Evolutionary conservation across 2,113 vertebrate genomes (phyloP).

Genomic region (Donacobius atricapilla): DNA sequence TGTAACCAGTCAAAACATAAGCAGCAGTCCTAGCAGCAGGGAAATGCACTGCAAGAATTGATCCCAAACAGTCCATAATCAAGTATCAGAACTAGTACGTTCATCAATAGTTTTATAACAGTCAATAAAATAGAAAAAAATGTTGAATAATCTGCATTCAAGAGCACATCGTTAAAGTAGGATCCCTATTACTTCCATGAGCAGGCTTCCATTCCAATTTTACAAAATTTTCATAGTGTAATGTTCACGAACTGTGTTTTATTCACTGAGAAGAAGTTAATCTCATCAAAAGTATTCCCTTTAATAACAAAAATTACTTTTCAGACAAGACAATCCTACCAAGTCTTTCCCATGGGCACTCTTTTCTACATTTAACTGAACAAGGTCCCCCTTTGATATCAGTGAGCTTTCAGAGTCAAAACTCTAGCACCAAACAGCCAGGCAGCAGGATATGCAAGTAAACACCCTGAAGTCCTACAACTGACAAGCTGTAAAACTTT

Average conservation of each 20-base stretch:
- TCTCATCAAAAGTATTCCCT: neutral
- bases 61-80: neutral
- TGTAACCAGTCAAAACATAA: neutral
- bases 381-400: neutral
- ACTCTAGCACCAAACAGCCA: neutral
- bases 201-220: neutral
- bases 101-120: neutral
- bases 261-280: neutral
- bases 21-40: neutral
- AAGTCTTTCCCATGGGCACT: neutral
- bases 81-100: neutral
- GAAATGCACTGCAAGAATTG: neutral
- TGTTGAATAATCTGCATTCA: neutral
- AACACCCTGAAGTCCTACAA: neutral
- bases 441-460: fast-evolving
- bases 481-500: neutral
- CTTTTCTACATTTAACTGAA: neutral
- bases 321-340: neutral
- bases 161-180: neutral
- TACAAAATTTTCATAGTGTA: neutral
- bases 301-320: neutral
- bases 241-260: neutral
- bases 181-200: neutral
- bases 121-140: neutral
- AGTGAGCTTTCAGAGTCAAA: neutral